Percentiles rank a stretch among this genome's conserved stretches.
phyloP scores from a whole-genome alignment of 1,140 invertebrate species.

The Halesus radiatus region DNA sequence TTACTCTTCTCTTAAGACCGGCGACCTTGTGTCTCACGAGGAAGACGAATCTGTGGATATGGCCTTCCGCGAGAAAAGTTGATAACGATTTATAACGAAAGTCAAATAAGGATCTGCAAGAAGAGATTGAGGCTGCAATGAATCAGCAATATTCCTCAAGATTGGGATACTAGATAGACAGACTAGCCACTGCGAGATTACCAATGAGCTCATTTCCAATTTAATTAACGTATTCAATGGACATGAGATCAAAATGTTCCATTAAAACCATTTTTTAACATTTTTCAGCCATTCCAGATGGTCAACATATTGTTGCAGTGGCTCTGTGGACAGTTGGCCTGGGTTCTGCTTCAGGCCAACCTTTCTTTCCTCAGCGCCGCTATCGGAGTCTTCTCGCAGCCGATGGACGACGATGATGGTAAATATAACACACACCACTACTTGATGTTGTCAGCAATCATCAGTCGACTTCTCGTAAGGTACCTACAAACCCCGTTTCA shows the following conservation, averaged over 20 bases:
- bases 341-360: constrained; percentile 63
- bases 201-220: too few relatives aligned
- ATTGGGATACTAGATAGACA: too few relatives aligned
- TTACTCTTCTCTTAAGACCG: too few relatives aligned
- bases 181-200: too few relatives aligned
- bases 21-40: too few relatives aligned
- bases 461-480: not conserved
- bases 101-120: too few relatives aligned
- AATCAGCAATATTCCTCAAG: too few relatives aligned
- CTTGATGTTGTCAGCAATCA: not conserved
- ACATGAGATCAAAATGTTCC: not conserved
- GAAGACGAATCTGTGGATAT: too few relatives aligned
- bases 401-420: constrained; percentile 51
- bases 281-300: constrained; percentile 64
- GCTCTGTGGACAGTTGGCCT: constrained; percentile 62
- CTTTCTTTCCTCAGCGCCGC: constrained; percentile 49
- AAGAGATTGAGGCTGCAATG: too few relatives aligned
- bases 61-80: too few relatives aligned
- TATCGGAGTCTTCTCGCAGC: constrained; percentile 30
- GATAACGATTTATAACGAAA: too few relatives aligned
- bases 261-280: not conserved
- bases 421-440: not conserved
- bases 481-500: too few relatives aligned
- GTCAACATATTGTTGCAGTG: constrained; percentile 60
- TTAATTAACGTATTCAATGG: not conserved